Conservation (phyloP, 2,888 invertebrate species). For the Melolontha melolontha region DNA sequence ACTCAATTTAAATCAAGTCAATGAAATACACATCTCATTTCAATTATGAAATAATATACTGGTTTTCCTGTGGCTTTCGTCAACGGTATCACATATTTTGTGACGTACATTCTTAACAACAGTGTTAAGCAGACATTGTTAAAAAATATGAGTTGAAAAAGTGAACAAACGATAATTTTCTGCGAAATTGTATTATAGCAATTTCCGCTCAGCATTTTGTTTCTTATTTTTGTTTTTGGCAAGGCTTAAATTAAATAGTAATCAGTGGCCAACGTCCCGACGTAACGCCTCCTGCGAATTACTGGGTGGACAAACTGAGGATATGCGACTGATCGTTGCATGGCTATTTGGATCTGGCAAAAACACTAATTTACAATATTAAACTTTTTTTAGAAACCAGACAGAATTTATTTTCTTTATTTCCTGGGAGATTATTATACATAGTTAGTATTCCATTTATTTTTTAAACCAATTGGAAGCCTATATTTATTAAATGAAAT, state of each 20-base stretch:
- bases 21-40: too few relatives aligned
- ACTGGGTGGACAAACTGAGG: conserved; percentile 33
- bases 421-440: not conserved
- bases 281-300: conserved; percentile 33
- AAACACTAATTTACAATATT: conserved; percentile 33
- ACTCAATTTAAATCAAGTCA: too few relatives aligned
- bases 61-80: too few relatives aligned
- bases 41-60: too few relatives aligned
- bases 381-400: conserved; percentile 8
- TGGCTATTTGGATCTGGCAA: conserved; percentile 21
- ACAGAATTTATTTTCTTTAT: conserved; percentile 15
- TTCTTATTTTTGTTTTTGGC: conserved; percentile 27
- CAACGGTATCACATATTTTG: too few relatives aligned
- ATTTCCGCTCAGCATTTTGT: conserved; percentile 27
- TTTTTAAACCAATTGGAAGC: too few relatives aligned
- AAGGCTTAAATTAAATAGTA: conserved; percentile 35
- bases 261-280: conserved; percentile 31
- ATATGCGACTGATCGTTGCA: conserved; percentile 25
- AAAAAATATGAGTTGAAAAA: conserved; percentile 10
- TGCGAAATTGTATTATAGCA: conserved; percentile 25
- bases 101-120: not conserved
- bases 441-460: not conserved
- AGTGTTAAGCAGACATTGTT: conserved; percentile 1
- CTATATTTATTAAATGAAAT: too few relatives aligned
- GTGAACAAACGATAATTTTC: conserved; percentile 35